phyloP scores from a whole-genome alignment of 2,888 invertebrate genomes.

The Pandemis cinnamomeana region DNA sequence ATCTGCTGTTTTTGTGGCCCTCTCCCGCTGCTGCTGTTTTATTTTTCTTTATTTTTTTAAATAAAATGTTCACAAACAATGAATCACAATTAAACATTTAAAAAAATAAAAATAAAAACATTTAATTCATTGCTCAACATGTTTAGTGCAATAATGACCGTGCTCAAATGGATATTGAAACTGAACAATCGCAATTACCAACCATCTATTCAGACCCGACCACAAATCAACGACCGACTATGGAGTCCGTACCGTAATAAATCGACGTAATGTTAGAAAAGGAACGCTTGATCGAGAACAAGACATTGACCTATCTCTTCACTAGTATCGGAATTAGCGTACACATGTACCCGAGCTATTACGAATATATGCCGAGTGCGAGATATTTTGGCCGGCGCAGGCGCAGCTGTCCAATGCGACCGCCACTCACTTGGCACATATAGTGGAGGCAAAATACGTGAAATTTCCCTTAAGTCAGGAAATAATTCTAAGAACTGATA shows the following conservation, averaged over 20 bases:
- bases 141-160: too few species aligned
- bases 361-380: constrained; percentile 66
- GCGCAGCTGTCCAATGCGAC: constrained; percentile 71
- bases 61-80: background rate
- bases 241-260: too few species aligned
- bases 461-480: too few species aligned
- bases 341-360: constrained; percentile 53
- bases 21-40: background rate
- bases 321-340: constrained; percentile 52
- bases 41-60: background rate
- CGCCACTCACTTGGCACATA: constrained; percentile 64
- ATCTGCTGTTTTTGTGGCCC: background rate
- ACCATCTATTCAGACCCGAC: too few species aligned
- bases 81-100: too few species aligned
- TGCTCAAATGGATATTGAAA: too few species aligned
- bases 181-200: too few species aligned
- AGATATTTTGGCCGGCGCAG: constrained; percentile 68
- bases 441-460: too few species aligned
- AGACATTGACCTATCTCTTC: constrained; percentile 81
- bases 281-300: constrained; percentile 57
- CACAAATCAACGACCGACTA: too few species aligned
- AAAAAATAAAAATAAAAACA: too few species aligned
- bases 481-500: too few species aligned
- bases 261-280: background rate
- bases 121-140: too few species aligned